Evolutionary conservation across 2,113 vertebrate species (phyloP).

Genomic region (Anoura caudifer): DNA sequence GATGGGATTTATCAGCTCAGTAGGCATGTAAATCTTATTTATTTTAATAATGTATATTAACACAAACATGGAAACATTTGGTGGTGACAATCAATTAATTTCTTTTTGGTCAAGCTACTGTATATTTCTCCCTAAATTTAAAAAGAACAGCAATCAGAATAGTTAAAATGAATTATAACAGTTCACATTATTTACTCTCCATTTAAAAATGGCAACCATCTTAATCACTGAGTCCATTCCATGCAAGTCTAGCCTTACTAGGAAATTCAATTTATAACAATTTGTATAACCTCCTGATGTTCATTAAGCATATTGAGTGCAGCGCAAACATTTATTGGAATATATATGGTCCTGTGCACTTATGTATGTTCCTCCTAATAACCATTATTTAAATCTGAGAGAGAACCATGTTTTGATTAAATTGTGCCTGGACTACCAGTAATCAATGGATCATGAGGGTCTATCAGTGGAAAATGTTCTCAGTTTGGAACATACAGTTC

Average conservation of each 20-base stretch:
- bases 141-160: background rate
- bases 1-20: constrained; percentile 9
- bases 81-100: constrained; percentile 3
- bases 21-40: background rate
- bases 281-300: background rate
- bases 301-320: background rate
- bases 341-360: background rate
- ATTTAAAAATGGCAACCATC: background rate
- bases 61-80: constrained; percentile 28
- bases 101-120: background rate
- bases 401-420: background rate
- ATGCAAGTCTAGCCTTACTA: background rate
- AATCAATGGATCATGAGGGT: background rate
- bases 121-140: constrained; percentile 15
- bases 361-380: background rate
- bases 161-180: constrained; percentile 28
- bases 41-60: constrained; percentile 29
- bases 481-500: background rate
- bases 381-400: background rate
- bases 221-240: background rate
- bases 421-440: background rate
- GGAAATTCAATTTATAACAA: background rate
- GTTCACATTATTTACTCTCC: background rate
- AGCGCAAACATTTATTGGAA: background rate
- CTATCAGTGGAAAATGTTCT: background rate